phyloP scores from a whole-genome alignment of 2,113 vertebrate species.

The Copsychus sechellarum region DNA sequence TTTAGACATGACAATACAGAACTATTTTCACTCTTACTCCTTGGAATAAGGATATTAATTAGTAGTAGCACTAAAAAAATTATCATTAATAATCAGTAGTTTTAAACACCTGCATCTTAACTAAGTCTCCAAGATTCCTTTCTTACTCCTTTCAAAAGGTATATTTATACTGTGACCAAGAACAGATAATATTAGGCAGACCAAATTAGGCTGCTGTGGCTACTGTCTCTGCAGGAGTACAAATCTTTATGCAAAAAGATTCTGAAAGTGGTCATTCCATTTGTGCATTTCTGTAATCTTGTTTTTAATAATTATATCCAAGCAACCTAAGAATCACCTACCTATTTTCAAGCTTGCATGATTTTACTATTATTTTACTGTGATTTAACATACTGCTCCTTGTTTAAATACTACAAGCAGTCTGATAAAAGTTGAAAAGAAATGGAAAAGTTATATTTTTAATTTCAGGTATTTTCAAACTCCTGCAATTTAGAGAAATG shows the following conservation, averaged over 20 bases:
- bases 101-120: neutral
- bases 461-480: neutral
- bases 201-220: neutral
- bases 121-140: neutral
- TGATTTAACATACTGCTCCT: neutral
- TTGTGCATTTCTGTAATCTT: neutral
- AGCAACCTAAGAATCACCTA: neutral
- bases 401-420: neutral
- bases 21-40: neutral
- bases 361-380: neutral
- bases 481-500: neutral
- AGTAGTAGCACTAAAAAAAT: neutral
- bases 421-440: neutral
- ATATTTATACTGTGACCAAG: neutral
- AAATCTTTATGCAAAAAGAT: neutral
- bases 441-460: neutral
- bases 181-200: neutral
- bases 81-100: neutral
- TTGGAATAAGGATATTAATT: neutral
- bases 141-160: neutral
- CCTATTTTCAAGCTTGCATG: neutral
- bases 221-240: neutral
- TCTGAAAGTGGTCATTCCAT: neutral
- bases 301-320: neutral
- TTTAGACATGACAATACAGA: neutral